Conservation (phyloP, 2,888 invertebrate species). For the Eupithecia inturbata region DNA sequence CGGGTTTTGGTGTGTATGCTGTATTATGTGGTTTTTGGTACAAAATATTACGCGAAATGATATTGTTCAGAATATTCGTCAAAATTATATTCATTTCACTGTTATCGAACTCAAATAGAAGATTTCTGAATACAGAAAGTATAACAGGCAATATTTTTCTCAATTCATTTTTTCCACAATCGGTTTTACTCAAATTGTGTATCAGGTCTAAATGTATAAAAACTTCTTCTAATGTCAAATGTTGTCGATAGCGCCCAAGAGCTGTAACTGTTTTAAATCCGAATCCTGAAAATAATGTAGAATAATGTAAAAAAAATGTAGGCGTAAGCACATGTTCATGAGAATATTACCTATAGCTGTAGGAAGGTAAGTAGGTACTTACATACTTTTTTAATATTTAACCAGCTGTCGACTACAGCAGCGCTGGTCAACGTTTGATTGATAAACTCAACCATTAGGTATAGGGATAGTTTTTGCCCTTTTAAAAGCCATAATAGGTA, state of each 20-base stretch:
- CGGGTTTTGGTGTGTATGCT: constrained; percentile 41
- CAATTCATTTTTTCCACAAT: constrained; percentile 59
- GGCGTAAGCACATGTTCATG: not conserved
- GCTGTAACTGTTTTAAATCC: constrained; percentile 60
- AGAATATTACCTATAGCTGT: not conserved
- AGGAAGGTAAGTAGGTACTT: not conserved
- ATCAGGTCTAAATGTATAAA: constrained; percentile 65
- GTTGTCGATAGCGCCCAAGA: constrained; percentile 58
- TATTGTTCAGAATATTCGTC: constrained; percentile 66
- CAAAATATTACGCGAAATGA: constrained; percentile 56
- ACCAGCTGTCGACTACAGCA: not conserved
- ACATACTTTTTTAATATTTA: not conserved
- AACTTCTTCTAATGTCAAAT: constrained; percentile 70
- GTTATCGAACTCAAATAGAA: constrained; percentile 68
- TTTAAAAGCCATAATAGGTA: not conserved
- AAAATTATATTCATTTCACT: constrained; percentile 71
- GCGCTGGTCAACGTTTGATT: not conserved
- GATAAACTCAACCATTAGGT: not conserved
- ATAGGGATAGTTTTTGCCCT: not conserved
- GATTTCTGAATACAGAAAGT: constrained; percentile 59
- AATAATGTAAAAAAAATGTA: no score
- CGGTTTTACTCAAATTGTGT: constrained; percentile 56
- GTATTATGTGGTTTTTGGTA: constrained; percentile 19
- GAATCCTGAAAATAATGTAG: constrained; percentile 62
- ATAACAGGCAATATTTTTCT: constrained; percentile 55